Base-by-base conservation (phyloP, 2,888 invertebrate genomes). In the Sinodicranocentrus sp. region DNA sequence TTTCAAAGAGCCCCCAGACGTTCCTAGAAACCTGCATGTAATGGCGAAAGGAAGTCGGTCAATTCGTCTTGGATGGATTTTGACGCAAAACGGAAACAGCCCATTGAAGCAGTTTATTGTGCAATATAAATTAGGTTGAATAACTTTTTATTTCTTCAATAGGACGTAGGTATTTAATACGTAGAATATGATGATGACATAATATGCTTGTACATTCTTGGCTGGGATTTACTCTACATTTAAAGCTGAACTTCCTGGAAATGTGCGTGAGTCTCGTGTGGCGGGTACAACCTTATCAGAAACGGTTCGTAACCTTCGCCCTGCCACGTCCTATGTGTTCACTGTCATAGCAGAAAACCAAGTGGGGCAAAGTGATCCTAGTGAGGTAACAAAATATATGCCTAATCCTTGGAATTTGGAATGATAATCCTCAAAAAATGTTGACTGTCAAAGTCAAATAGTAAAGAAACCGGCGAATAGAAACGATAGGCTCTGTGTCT, bases 261-360 rank as follows among this genome's bases (percentile, higher is more conserved):
- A 72, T 6, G 33, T 52, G 10, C 76, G 65, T 13, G 85, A 90
- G 77, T 84, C 89, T 8, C 89, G 89, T 0, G 89, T 91, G 2
- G 85, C 89, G 5, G 89, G 90, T 0, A 84, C 88, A 2, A 88
- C 89, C 6, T 89, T 89, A n/a, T 87, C 89, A 1, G 90, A 90
- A 33, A 90, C 89, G 0, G 87, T 92, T 3, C 88, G 87, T 2
- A 89, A 90, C 71, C 89, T 92, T 13, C 89, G 90, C 21, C 92
- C 92, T 1, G 90, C 91, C 1, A 91, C 90, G 65, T 85, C 89
- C 13, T 92, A 91, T 87, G 89, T 90, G 57, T 89, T 92, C 48
- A 86, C 90, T 26, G 89, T 92, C 5, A 88, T 90, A 65, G 91
- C 91, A 5, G 90, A 91, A 73, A 92, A 92, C 88, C 90, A 90